phyloP scores from a whole-genome alignment of 1,140 invertebrate genomes.

The Drosophila lacertosa region DNA sequence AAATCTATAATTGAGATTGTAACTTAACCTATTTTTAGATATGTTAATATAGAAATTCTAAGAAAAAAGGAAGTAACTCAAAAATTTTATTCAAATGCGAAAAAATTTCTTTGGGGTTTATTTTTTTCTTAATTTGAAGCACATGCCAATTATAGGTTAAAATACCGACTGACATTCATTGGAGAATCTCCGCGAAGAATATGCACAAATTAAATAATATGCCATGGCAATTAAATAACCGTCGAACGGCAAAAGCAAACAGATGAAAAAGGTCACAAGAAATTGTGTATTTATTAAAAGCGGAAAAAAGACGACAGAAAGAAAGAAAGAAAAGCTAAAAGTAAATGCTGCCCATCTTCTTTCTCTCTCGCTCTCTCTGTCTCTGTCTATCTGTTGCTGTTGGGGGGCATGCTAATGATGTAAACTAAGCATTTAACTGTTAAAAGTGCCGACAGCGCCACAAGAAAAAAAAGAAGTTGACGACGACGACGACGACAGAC shows the following conservation, averaged over 20 bases:
- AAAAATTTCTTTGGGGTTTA: not conserved
- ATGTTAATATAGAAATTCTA: not conserved
- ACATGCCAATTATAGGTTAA: not conserved
- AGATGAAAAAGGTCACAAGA: constrained; percentile 43
- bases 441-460: constrained; percentile 65
- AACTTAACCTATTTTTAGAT: not conserved
- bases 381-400: not conserved
- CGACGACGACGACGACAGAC: too few relatives aligned
- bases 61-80: not conserved
- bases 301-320: constrained; percentile 29
- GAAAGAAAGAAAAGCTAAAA: constrained; percentile 36
- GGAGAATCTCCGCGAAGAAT: constrained; percentile 19
- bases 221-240: constrained; percentile 61
- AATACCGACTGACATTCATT: not conserved
- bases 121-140: not conserved
- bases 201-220: constrained; percentile 65
- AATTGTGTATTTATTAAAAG: constrained; percentile 73
- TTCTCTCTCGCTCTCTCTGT: constrained; percentile 1
- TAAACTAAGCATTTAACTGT: constrained; percentile 80
- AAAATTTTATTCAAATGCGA: not conserved
- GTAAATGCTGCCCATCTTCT: not conserved
- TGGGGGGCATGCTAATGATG: constrained; percentile 72
- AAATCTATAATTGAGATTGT: too few relatives aligned
- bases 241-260: constrained; percentile 3
- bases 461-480: constrained; percentile 5